phyloP scores from a whole-genome alignment of 2,113 vertebrate genomes.

The Cynoglossus semilaevis region DNA sequence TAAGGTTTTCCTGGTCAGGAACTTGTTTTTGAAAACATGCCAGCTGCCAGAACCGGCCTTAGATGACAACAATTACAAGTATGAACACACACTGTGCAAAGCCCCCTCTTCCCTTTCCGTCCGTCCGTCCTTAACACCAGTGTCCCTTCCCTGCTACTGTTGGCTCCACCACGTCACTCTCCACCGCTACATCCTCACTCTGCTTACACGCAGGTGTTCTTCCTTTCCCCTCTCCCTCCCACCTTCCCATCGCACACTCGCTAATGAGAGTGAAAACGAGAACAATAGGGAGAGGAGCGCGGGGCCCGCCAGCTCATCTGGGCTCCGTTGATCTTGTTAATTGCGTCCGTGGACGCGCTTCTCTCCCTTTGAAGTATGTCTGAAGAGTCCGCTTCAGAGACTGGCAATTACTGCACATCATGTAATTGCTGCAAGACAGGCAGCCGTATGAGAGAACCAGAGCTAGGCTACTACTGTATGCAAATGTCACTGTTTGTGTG shows the following conservation, averaged over 20 bases:
- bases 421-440: slow-evolving; percentile 79
- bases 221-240: slow-evolving; percentile 20
- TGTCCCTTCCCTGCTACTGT: slow-evolving; percentile 50
- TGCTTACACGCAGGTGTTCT: slow-evolving; percentile 68
- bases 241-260: slow-evolving; percentile 44
- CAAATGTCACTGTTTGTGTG: neutral
- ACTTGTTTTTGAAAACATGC: too few relatives aligned
- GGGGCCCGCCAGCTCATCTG: slow-evolving; percentile 71
- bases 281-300: slow-evolving; percentile 74
- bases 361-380: slow-evolving; percentile 81
- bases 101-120: too few relatives aligned
- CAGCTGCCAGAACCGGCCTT: too few relatives aligned
- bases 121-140: slow-evolving; percentile 67
- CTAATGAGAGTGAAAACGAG: slow-evolving; percentile 76
- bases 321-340: slow-evolving; percentile 78
- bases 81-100: too few relatives aligned
- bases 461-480: slow-evolving; percentile 50
- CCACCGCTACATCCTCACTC: slow-evolving; percentile 8
- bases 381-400: slow-evolving; percentile 81
- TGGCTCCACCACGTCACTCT: slow-evolving; percentile 41
- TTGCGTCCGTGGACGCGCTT: slow-evolving; percentile 77
- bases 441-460: slow-evolving; percentile 74
- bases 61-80: too few relatives aligned
- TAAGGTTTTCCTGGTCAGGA: too few relatives aligned
- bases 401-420: slow-evolving; percentile 80